Base-by-base conservation (phyloP, 1,140 invertebrate genomes). In the Bombyx mandarina region DNA sequence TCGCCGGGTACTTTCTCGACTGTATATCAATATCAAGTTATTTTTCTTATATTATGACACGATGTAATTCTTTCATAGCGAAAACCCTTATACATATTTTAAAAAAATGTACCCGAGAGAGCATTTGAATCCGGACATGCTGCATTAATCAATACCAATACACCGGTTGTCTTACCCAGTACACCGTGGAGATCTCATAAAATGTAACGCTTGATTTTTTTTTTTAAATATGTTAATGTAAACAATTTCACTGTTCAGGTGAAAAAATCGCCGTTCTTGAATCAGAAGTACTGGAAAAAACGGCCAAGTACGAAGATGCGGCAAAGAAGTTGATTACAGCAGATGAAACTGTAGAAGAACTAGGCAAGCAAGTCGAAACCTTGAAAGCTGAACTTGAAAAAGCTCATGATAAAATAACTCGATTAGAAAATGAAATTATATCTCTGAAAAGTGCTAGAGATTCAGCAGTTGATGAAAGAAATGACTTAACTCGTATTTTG, bases 391-490 rank as follows among this genome's bases (percentile, higher is more conserved):
- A 94, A 71, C 81, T 93, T 43, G 81, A 86, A 45, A 92, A 91
- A 73, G 77, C 93, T n/a, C 89, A 91, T 65, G 90, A 92, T 52
- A 89, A 88, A 55, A 88, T 89, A 43, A 45, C 22, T 42, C 69
- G 73, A 10, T 62, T 86, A 53, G 82, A 87, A 77, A 88, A 80
- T 76, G 79, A 85, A 67, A 69, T 73, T 26, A 77, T 81, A 56
- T 81, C 81, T 47, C 52, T 82, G 44, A 87, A 80, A 70, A 82
- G 79, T 66, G 65, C 79, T 52, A 70, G 93, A 63, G 91, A 93
- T 80, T 75, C 88, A 22, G 89, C 91, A 35, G 81, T 91, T 52
- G 93, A 94, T 69, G 94, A 95, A 76, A 90, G 92, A 48, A 93
- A 94, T 83, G 90, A 91, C 45, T 79, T 94, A 10, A 88, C 91